These are phyloP conservation scores for Hoplodrina blanda DNA, from an alignment of 2,888 invertebrate species.

Conservation along the genomic window DNA sequence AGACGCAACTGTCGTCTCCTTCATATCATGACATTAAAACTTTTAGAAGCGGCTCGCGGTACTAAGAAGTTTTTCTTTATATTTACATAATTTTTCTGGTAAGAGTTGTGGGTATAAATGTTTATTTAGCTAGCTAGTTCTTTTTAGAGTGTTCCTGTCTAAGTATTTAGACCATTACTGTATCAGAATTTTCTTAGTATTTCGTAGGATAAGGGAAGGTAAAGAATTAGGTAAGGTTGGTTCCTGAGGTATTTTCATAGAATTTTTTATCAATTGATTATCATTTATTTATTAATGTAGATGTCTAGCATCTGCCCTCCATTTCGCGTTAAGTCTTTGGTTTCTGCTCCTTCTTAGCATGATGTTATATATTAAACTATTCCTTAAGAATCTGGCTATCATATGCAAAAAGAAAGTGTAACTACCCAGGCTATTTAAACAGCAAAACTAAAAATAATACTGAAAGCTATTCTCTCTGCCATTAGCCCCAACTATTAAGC, in stretches of 20 bases:
- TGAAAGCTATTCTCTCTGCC: slow-evolving; percentile 11
- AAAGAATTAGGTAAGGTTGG: too few species aligned
- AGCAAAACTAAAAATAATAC: slow-evolving; percentile 14
- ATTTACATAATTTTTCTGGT: slow-evolving; percentile 48
- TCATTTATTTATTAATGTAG: too few species aligned
- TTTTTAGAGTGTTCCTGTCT: slow-evolving; percentile 1
- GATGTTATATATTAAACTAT: too few species aligned
- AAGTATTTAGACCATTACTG: not conserved
- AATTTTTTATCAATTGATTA: too few species aligned
- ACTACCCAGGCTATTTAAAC: not conserved
- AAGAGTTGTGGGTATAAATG: slow-evolving; percentile 36
- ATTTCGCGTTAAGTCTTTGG: too few species aligned
- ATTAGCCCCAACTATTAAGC: slow-evolving; percentile 37
- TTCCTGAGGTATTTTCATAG: too few species aligned
- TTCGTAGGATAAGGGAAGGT: not conserved
- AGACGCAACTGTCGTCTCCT: slow-evolving; percentile 49
- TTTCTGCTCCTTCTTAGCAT: too few species aligned
- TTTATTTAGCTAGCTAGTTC: slow-evolving; percentile 24
- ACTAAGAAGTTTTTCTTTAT: slow-evolving; percentile 51
- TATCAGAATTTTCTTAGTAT: not conserved
- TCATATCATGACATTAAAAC: slow-evolving; percentile 55
- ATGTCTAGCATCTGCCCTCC: too few species aligned
- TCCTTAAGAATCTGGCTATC: too few species aligned
- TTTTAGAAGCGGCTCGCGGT: slow-evolving; percentile 53
- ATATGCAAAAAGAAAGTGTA: too few species aligned